These are phyloP conservation scores for Pempheris klunzingeri DNA, from an alignment of 2,797 vertebrate species.

Conservation along the genomic window DNA sequence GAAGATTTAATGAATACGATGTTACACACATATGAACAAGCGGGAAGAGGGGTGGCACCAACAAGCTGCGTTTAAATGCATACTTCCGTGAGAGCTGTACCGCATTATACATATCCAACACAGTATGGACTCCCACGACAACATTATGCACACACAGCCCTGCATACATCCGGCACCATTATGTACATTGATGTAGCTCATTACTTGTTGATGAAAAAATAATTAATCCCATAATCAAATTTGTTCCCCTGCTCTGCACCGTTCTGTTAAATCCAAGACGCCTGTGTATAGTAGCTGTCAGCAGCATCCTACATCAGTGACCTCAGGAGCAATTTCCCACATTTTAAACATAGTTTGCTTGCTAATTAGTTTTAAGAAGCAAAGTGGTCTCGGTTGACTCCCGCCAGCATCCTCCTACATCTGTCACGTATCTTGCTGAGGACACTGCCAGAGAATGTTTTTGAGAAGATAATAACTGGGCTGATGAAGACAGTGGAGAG, in stretches of 20 bases:
- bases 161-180: conserved; percentile 8
- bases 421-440: not conserved
- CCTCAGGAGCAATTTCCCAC: conserved; percentile 23
- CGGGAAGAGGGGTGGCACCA: not conserved
- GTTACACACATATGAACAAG: not conserved
- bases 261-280: not conserved
- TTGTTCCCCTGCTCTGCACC: not conserved
- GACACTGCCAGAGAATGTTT: conserved; percentile 13
- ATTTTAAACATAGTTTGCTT: conserved; percentile 24
- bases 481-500: not conserved
- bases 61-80: not conserved
- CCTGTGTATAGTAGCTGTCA: conserved; percentile 6
- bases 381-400: conserved; percentile 22
- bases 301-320: conserved; percentile 28
- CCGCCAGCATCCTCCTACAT: conserved; percentile 17
- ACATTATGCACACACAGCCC: not conserved
- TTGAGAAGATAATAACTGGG: not conserved
- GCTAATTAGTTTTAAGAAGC: conserved; percentile 53
- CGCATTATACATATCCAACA: conserved; percentile 8
- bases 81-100: not conserved
- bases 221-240: conserved; percentile 1
- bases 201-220: conserved; percentile 10
- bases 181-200: not conserved
- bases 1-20: not conserved
- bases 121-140: conserved; percentile 11